Evolutionary conservation across 2,888 invertebrate species (phyloP).

Genomic region (Erebia epiphron): DNA sequence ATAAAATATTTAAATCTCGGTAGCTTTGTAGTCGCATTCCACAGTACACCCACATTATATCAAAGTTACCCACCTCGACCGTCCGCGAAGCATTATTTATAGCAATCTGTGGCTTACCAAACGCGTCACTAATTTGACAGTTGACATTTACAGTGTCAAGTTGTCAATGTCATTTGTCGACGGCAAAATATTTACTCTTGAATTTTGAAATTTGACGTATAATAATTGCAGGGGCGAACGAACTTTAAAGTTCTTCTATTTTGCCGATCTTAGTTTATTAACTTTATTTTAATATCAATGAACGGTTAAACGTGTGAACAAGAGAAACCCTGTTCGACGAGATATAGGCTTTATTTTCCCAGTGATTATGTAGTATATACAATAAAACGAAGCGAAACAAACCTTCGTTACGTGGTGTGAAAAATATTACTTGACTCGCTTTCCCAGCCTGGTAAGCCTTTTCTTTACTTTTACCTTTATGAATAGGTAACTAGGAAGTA

Average conservation of each 20-base stretch:
- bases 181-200: slow-evolving; percentile 8
- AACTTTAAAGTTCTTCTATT: background rate
- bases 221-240: background rate
- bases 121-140: too few species aligned
- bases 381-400: background rate
- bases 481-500: background rate
- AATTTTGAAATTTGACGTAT: too few species aligned
- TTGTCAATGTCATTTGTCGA: background rate
- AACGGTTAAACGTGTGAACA: background rate
- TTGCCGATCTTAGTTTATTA: background rate
- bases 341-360: background rate
- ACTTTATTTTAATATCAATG: background rate
- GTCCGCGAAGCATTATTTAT: too few species aligned
- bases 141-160: background rate
- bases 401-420: background rate
- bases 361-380: slow-evolving; percentile 1
- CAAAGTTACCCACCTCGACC: background rate
- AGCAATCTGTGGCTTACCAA: too few species aligned
- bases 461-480: background rate
- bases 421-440: background rate
- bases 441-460: background rate
- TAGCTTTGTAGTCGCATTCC: too few species aligned
- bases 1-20: too few species aligned
- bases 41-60: background rate
- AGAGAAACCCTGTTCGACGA: background rate